Percentiles rank a stretch among this genome's conserved stretches.
Evolutionary conservation across 64 coral and sea anemone genomes (phyloP).

Genomic region (Stylophora pistillata): DNA sequence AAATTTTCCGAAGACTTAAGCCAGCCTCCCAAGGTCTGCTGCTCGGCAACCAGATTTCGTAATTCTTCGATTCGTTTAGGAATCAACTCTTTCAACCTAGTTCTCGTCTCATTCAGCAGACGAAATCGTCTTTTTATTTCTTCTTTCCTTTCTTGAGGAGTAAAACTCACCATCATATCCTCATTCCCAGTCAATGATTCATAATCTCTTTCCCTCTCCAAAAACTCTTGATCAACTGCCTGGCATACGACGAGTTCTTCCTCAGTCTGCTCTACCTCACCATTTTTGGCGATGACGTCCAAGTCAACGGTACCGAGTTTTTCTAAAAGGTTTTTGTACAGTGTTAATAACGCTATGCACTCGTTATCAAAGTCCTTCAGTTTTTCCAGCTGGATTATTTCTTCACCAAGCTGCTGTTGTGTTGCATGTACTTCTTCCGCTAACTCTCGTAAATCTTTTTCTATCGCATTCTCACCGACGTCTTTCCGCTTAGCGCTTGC

Average conservation of each 20-base stretch:
- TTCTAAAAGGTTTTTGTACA: not conserved
- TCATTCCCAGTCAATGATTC: conserved; percentile 2
- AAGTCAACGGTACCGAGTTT: conserved; percentile 1
- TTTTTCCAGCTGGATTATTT: conserved; percentile 32
- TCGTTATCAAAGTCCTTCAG: conserved; percentile 1
- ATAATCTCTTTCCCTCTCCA: conserved; percentile 48
- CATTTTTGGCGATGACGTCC: not conserved
- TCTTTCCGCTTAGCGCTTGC: not conserved
- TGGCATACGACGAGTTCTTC: conserved; percentile 12
- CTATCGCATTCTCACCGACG: conserved; percentile 6
- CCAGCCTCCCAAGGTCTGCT: conserved; percentile 76
- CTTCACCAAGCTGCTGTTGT: not conserved
- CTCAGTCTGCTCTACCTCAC: not conserved
- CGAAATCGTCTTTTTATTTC: conserved; percentile 1
- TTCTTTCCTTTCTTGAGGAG: not conserved
- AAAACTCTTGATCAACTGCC: not conserved
- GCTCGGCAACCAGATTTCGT: conserved; percentile 62
- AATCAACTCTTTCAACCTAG: conserved; percentile 34
- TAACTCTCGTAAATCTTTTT: not conserved
- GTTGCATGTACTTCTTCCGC: not conserved
- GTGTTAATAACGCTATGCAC: not conserved
- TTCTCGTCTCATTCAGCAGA: conserved; percentile 25
- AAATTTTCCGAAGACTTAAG: conserved; percentile 41
- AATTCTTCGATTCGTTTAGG: conserved; percentile 38
- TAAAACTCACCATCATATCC: not conserved